Base-by-base conservation (phyloP, 2,113 vertebrate genomes). In the Meleagris gallopavo region DNA sequence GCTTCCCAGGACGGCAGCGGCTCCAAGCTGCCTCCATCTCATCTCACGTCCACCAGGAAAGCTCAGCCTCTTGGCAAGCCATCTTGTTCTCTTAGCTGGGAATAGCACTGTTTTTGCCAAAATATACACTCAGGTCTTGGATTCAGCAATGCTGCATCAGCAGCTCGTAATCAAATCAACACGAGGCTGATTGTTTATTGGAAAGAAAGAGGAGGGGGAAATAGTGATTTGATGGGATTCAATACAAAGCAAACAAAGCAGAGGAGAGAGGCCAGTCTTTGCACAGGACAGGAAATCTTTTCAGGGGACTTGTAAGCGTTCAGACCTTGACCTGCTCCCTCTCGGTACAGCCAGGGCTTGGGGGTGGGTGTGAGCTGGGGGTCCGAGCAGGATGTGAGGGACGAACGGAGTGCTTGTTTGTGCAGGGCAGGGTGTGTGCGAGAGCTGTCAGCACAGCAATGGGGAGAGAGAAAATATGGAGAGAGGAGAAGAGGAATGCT, bases 141-240 rank as follows among this genome's bases (percentile, higher is more conserved):
- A 95, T 88, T 91, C 88, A 87, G 54, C 69, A 83, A 36, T 83
- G 90, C 93, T 92, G 58, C 88, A 88, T 95, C 96, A 86, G 85
- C 76, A 86, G 89, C 90, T 96, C 91, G 3, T 94, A 93, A 94
- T 93, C 86, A 78, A 88, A 83, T 94, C 88, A 93, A 96, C 89
- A 82, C 24, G 48, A 83, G 43, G 79, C 74, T 95, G 86, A 84
- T 79, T 95, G 92, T 95, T 94, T 95, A 83, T 93, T 91, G 81
- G 58, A 52, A 89, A 70, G 55, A 75, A 81, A 88, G 76, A 75
- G 70, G 19, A 79, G 57, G 21, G 45, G 30, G 58, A 93, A 94
- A 79, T 48, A 3, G 3, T 72, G 79, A 67, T 91, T 85, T 90
- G 80, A 52, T 60, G 13, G 1, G 84, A 94, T 95, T 82, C 79